A percentile compares a stretch with the other conserved stretches of the same genome.
Evolutionary conservation across 2,888 invertebrate species (phyloP).

Genomic region (Scrobipalpa atriplicella): DNA sequence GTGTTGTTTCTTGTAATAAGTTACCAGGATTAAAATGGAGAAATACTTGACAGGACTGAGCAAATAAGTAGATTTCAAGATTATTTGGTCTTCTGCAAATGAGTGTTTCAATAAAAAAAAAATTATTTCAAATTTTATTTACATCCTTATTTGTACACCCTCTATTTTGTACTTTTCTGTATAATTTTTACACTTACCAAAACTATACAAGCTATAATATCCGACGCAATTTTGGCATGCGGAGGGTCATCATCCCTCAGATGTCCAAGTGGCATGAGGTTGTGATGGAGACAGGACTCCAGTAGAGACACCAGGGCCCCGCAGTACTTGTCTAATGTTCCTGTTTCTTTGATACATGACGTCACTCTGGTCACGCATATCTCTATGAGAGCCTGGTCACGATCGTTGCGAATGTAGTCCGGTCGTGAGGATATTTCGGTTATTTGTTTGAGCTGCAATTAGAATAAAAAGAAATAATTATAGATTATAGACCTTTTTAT

Average conservation of each 20-base stretch:
- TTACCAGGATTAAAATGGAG: too few species aligned
- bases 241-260: conserved; percentile 94
- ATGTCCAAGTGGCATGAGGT: conserved; percentile 87
- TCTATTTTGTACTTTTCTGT: not conserved
- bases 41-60: too few species aligned
- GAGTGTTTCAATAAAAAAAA: too few species aligned
- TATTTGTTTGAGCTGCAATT: conserved; percentile 86
- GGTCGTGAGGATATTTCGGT: conserved; percentile 91
- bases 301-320: conserved; percentile 91
- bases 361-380: conserved; percentile 96
- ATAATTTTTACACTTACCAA: conserved; percentile 82
- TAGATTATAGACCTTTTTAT: not conserved
- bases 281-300: conserved; percentile 94
- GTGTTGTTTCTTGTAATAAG: too few species aligned
- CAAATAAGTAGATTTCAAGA: too few species aligned
- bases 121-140: too few species aligned
- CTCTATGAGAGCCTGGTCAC: conserved; percentile 97
- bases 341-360: conserved; percentile 95
- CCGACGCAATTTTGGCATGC: conserved; percentile 97
- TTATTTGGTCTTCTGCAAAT: too few species aligned
- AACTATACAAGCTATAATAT: conserved; percentile 97
- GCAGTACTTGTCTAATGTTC: conserved; percentile 92
- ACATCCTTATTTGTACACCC: too few species aligned
- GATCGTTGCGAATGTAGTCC: conserved; percentile 92
- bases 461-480: not conserved